Percentiles rank a stretch among this genome's conserved stretches.
These are phyloP conservation scores for Diarsia dahlii DNA, from an alignment of 2,888 invertebrate genomes.

Conservation along the genomic window DNA sequence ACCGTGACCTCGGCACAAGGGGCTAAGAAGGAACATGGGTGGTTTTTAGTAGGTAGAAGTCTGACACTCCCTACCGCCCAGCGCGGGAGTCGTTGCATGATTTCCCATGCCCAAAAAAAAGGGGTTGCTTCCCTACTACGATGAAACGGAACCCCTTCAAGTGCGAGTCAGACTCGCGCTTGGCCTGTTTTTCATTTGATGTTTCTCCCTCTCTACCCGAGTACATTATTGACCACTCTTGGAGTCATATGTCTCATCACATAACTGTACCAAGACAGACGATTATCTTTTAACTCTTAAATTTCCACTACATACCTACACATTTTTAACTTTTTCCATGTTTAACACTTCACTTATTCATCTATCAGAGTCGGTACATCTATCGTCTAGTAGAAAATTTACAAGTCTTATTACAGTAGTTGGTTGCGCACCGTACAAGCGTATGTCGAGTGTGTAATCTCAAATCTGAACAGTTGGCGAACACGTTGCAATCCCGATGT, in stretches of 20 bases:
- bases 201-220: not conserved
- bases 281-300: not conserved
- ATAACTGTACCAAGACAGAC: not conserved
- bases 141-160: too few species aligned
- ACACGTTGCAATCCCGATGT: not conserved
- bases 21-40: too few species aligned
- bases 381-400: not conserved
- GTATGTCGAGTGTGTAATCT: conserved; percentile 1
- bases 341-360: not conserved
- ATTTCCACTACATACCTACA: not conserved
- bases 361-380: not conserved
- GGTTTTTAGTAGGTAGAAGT: too few species aligned
- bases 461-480: not conserved
- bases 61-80: too few species aligned
- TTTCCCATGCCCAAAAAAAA: too few species aligned
- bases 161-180: too few species aligned
- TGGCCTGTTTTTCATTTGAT: not conserved
- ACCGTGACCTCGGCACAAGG: too few species aligned
- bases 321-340: not conserved
- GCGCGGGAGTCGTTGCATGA: too few species aligned
- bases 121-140: too few species aligned
- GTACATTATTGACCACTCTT: not conserved
- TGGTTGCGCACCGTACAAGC: not conserved
- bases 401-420: not conserved
- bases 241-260: not conserved